Percentiles rank a stretch among this genome's conserved stretches.
phyloP scores from a whole-genome alignment of 1,140 invertebrate species.

The Tetramorium alpestre region DNA sequence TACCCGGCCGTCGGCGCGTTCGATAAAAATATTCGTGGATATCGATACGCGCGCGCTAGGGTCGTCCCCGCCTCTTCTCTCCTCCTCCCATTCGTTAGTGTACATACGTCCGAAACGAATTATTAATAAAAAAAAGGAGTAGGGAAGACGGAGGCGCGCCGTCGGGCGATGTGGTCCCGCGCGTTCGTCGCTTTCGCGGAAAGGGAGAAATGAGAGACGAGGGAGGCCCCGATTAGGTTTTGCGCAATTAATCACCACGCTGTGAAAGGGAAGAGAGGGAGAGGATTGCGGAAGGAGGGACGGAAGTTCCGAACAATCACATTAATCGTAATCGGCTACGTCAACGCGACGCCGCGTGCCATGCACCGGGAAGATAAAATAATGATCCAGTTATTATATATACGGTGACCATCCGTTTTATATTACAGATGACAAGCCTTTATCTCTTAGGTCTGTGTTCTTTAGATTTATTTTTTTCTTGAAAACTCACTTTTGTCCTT shows the following conservation, averaged over 20 bases:
- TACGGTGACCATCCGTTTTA: too few relatives aligned
- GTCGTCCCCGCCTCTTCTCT: not conserved
- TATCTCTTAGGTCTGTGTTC: too few relatives aligned
- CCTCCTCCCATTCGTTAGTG: not conserved
- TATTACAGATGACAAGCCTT: too few relatives aligned
- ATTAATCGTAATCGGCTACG: not conserved
- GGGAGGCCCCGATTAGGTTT: not conserved
- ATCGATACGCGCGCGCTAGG: conserved; percentile 45
- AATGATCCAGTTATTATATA: too few relatives aligned
- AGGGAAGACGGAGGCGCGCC: not conserved
- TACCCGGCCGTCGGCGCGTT: not conserved
- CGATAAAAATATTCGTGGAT: conserved; percentile 68
- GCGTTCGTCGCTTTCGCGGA: not conserved
- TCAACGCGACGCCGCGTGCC: not conserved
- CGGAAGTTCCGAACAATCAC: too few relatives aligned
- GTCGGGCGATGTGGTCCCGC: not conserved
- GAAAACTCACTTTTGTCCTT: too few relatives aligned
- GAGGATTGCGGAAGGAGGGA: not conserved
- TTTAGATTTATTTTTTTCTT: too few relatives aligned
- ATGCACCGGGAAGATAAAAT: too few relatives aligned
- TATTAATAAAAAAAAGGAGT: not conserved
- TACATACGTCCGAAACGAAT: not conserved
- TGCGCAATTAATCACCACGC: not conserved
- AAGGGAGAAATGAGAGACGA: not conserved
- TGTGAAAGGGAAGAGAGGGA: not conserved